Percentiles rank a stretch among this genome's conserved stretches.
Evolutionary conservation across 1,140 invertebrate genomes (phyloP).

Genomic region (Oreohelix idahoensis): DNA sequence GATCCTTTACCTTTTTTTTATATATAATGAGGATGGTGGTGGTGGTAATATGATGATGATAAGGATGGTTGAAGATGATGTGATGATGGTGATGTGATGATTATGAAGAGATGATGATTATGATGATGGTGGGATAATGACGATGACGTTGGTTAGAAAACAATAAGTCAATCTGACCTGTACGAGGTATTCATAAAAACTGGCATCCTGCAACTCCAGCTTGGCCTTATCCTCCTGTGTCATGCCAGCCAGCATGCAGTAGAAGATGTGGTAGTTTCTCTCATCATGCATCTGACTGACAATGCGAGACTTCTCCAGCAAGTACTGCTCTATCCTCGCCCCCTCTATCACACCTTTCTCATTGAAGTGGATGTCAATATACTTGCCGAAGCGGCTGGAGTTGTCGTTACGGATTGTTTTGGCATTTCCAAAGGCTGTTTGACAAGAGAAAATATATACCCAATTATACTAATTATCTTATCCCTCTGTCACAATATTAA

Average conservation of each 20-base stretch:
- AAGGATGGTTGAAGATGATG: too few species aligned
- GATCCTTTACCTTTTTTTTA: too few species aligned
- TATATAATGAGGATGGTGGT: too few species aligned
- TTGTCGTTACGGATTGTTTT: constrained; percentile 99
- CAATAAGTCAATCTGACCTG: constrained; percentile 10
- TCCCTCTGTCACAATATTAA: too few species aligned
- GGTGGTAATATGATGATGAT: too few species aligned
- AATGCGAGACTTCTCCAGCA: constrained; percentile 97
- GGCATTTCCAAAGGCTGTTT: constrained; percentile 97
- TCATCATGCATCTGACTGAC: constrained; percentile 91
- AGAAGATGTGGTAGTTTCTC: constrained; percentile 99
- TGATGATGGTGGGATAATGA: too few species aligned
- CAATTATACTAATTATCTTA: too few species aligned
- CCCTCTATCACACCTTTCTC: constrained; percentile 95
- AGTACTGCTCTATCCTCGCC: constrained; percentile 98
- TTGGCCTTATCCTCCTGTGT: constrained; percentile 91
- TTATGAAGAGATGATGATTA: too few species aligned
- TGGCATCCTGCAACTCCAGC: constrained; percentile 89
- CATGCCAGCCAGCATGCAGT: constrained; percentile 96
- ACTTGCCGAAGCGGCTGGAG: constrained; percentile 97
- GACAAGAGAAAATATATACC: too few species aligned
- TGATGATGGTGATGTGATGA: too few species aligned
- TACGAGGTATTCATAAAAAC: constrained; percentile 91
- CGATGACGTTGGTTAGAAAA: too few species aligned
- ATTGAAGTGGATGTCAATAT: constrained; percentile 99